phyloP scores from a whole-genome alignment of 2,888 invertebrate genomes.

The Cerastoderma edule region DNA sequence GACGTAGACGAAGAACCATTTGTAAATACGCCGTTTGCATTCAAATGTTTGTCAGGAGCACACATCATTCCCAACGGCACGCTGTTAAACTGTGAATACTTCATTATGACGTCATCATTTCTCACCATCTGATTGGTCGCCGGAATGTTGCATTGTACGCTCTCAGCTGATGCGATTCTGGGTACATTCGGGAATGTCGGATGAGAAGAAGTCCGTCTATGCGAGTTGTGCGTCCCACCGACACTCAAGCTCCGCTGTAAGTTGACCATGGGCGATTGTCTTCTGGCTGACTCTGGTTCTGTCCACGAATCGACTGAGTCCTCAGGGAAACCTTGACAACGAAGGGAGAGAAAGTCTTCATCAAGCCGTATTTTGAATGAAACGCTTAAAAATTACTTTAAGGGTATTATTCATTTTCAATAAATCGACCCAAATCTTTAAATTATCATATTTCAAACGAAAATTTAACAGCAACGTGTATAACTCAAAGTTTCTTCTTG shows the following conservation, averaged over 20 bases:
- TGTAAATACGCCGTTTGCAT: not conserved
- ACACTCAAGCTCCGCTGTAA: constrained; percentile 14
- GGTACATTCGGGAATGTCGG: not conserved
- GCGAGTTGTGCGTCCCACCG: not conserved
- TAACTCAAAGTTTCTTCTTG: too few relatives aligned
- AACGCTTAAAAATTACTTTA: too few relatives aligned
- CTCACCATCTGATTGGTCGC: not conserved
- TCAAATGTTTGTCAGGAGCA: not conserved
- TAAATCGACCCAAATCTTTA: too few relatives aligned
- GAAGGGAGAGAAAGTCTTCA: too few relatives aligned
- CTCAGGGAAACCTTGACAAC: constrained; percentile 3
- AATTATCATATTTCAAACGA: too few relatives aligned
- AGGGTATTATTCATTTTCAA: too few relatives aligned
- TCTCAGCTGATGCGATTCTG: not conserved
- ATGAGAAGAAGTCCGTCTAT: not conserved
- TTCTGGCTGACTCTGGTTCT: not conserved
- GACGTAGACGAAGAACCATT: not conserved
- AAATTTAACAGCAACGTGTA: too few relatives aligned
- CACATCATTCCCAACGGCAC: not conserved
- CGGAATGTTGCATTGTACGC: not conserved
- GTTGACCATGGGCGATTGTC: too few relatives aligned
- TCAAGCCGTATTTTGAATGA: too few relatives aligned
- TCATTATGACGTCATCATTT: constrained; percentile 4
- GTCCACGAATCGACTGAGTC: constrained; percentile 2
- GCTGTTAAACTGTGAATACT: not conserved